Evolutionary conservation across 1,140 invertebrate species (phyloP), one percentile per base, ranked within the genome.

Genomic region (Chelonus insularis): DNA sequence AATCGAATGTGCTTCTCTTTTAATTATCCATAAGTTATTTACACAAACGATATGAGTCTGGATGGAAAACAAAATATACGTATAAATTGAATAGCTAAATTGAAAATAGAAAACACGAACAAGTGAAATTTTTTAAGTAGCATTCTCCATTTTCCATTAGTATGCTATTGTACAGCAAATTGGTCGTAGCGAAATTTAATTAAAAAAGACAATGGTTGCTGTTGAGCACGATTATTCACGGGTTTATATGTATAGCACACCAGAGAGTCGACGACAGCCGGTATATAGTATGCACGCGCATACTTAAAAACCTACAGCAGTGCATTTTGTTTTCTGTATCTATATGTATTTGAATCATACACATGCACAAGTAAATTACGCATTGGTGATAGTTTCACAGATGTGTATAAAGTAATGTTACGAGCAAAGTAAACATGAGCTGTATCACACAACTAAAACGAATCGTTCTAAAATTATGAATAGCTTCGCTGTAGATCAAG

Each of bases 121-220:
- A n/a, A n/a, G n/a, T n/a, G n/a, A n/a, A n/a, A n/a, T n/a, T 59
- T 41, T 50, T 29, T 50, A 37, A 32, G 14, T 5, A 29, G 32
- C 41, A 48, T 50, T 36, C 57, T 47, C 11, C 45, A 36, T 29
- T 52, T 32, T 60, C 59, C 45, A 63, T 63, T 63, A 48, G 61
- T 58, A 57, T 51, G 21, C 60, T 34, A 65, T 63, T 65, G 63
- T 62, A 57, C 47, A 47, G 59, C 54, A 65, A 69, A 67, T 69
- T 67, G 67, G 64, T 67, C 65, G 66, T 67, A 67, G 65, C 59
- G 60, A 67, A 62, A 36, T 69, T 69, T 69, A 69, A 67, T 69
- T 69, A 69, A 69, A 69, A 69, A 69, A 69, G 67, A 67, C 65
- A 67, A 67, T 64, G 65, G 62, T 50, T 12, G 56, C 29, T 47